phyloP scores from a whole-genome alignment of 2,113 vertebrate genomes.

The Anolis carolinensis region DNA sequence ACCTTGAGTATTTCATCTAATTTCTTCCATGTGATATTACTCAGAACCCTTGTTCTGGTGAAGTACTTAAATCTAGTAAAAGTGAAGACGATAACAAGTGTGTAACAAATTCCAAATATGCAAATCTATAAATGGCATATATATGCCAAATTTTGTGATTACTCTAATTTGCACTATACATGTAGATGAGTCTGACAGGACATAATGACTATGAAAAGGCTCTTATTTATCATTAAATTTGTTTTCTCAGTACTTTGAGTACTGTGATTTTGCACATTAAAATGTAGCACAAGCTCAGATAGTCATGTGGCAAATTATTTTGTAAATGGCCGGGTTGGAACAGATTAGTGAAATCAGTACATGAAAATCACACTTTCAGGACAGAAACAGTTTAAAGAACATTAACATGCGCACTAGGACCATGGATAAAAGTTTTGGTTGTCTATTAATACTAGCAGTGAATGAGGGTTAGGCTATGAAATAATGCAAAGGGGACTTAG shows the following conservation, averaged over 20 bases:
- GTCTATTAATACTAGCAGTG: not conserved
- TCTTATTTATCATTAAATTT: not conserved
- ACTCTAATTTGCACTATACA: not conserved
- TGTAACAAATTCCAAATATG: not conserved
- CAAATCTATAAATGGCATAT: not conserved
- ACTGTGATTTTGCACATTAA: not conserved
- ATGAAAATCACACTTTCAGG: slow-evolving; percentile 24
- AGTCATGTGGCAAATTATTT: not conserved
- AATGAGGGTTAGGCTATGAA: not conserved
- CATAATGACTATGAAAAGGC: not conserved
- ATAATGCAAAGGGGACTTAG: not conserved
- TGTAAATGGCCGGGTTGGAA: slow-evolving; percentile 50
- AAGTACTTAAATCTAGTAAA: not conserved
- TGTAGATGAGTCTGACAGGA: not conserved
- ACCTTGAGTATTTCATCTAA: not conserved
- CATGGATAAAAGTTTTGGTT: not conserved
- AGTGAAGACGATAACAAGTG: too few relatives aligned
- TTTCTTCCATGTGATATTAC: not conserved
- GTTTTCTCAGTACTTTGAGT: not conserved
- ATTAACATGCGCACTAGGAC: not conserved
- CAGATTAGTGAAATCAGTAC: slow-evolving; percentile 62
- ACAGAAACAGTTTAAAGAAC: not conserved
- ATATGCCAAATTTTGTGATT: not conserved
- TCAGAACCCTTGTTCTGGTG: not conserved
- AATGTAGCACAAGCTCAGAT: slow-evolving; percentile 54